Evolutionary conservation across 2,888 invertebrate genomes (phyloP).

Genomic region (Altica lythri): DNA sequence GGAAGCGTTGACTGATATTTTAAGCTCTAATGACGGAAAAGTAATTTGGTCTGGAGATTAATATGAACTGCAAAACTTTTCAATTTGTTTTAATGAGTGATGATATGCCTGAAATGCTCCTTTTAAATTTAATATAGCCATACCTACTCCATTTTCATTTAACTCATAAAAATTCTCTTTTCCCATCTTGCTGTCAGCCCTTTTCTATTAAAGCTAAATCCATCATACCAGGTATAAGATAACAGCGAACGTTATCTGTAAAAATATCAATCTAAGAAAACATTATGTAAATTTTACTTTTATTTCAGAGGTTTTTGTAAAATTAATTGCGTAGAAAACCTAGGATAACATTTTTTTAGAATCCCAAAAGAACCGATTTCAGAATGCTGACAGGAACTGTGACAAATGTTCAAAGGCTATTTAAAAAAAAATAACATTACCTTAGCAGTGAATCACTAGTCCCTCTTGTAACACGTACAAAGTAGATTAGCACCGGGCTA

Average conservation of each 20-base stretch:
- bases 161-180: constrained; percentile 13
- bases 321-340: no score
- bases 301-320: no score
- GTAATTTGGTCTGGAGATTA: constrained; percentile 51
- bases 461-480: constrained; percentile 37
- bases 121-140: constrained; percentile 21
- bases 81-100: constrained; percentile 45
- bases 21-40: constrained; percentile 51
- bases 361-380: constrained; percentile 8
- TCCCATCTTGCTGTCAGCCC: constrained; percentile 2
- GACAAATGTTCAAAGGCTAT: constrained; percentile 29
- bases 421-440: constrained; percentile 31
- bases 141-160: constrained; percentile 25
- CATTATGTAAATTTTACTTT: no score
- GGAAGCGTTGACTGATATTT: constrained; percentile 45
- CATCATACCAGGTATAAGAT: no score
- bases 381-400: constrained; percentile 15
- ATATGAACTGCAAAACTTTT: constrained; percentile 49
- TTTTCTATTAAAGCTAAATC: no score
- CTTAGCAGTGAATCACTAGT: constrained; percentile 35
- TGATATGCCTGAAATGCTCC: constrained; percentile 34
- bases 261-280: no score
- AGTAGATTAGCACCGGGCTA: constrained; percentile 41
- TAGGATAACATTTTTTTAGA: constrained; percentile 11
- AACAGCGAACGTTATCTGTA: no score